phyloP scores from a whole-genome alignment of 2,888 invertebrate genomes.

The Melolontha melolontha region DNA sequence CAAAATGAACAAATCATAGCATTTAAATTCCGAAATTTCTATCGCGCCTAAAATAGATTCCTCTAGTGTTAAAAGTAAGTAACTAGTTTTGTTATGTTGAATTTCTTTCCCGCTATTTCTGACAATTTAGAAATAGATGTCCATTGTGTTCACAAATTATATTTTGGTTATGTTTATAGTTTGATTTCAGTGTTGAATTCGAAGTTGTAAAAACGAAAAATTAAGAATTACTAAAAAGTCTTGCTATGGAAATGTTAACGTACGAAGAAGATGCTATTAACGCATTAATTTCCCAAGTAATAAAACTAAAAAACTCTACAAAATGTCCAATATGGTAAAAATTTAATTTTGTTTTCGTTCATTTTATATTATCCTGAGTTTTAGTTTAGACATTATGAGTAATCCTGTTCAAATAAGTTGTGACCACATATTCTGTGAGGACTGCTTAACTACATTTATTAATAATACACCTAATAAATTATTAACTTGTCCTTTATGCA shows the following conservation, averaged over 20 bases:
- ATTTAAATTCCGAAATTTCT: too few relatives aligned
- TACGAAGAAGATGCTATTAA: constrained; percentile 20
- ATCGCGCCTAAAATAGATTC: too few relatives aligned
- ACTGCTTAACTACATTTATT: constrained; percentile 45
- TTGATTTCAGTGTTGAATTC: too few relatives aligned
- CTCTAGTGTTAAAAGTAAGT: too few relatives aligned
- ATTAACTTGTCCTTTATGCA: constrained; percentile 34
- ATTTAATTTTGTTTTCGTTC: not conserved
- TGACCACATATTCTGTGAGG: constrained; percentile 47
- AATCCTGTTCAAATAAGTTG: constrained; percentile 46
- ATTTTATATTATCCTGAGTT: not conserved
- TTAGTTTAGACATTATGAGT: constrained; percentile 47
- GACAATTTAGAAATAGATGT: too few relatives aligned
- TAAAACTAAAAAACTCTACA: constrained; percentile 39
- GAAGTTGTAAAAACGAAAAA: too few relatives aligned
- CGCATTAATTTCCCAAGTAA: constrained; percentile 24
- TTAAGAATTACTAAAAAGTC: not conserved
- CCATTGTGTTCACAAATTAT: too few relatives aligned
- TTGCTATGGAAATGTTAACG: constrained; percentile 11
- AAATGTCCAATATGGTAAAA: constrained; percentile 50
- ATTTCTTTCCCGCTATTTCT: too few relatives aligned
- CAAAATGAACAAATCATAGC: too few relatives aligned
- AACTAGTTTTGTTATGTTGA: too few relatives aligned
- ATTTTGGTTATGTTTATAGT: too few relatives aligned
- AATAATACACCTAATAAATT: constrained; percentile 21